Evolutionary conservation across 2,113 vertebrate species (phyloP).

Genomic region (Plecotus auritus): DNA sequence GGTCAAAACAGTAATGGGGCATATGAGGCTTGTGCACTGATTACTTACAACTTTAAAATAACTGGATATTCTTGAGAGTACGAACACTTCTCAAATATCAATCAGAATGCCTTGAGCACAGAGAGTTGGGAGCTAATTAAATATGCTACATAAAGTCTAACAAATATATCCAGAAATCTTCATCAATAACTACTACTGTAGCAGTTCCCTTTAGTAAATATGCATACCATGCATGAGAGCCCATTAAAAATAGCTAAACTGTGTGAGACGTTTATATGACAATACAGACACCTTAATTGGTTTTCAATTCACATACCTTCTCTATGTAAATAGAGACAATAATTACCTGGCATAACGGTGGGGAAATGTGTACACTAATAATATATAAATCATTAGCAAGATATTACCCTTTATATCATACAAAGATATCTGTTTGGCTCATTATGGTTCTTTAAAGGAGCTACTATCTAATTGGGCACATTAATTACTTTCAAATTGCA

Average conservation of each 20-base stretch:
- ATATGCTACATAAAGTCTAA: not conserved
- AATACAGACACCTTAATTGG: not conserved
- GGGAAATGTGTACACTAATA: not conserved
- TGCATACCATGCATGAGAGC: not conserved
- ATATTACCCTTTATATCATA: not conserved
- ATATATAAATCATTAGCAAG: not conserved
- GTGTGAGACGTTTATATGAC: not conserved
- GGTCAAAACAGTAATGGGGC: not conserved
- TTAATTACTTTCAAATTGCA: slow-evolving; percentile 29
- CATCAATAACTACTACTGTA: not conserved
- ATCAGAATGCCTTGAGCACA: not conserved
- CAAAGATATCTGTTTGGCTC: not conserved
- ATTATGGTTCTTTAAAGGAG: slow-evolving; percentile 24
- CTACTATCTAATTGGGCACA: slow-evolving; percentile 36
- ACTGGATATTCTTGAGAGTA: not conserved
- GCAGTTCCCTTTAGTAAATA: not conserved
- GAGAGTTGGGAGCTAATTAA: not conserved
- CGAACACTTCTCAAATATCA: not conserved
- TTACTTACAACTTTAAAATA: slow-evolving; percentile 14
- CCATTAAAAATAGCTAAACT: not conserved
- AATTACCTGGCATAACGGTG: not conserved
- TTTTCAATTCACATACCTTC: slow-evolving; percentile 5
- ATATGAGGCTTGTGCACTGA: too few relatives aligned
- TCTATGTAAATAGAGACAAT: slow-evolving; percentile 29
- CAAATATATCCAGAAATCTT: not conserved